Evolutionary conservation across 2,113 vertebrate species (phyloP).

Genomic region (Vulpes ferrilata): DNA sequence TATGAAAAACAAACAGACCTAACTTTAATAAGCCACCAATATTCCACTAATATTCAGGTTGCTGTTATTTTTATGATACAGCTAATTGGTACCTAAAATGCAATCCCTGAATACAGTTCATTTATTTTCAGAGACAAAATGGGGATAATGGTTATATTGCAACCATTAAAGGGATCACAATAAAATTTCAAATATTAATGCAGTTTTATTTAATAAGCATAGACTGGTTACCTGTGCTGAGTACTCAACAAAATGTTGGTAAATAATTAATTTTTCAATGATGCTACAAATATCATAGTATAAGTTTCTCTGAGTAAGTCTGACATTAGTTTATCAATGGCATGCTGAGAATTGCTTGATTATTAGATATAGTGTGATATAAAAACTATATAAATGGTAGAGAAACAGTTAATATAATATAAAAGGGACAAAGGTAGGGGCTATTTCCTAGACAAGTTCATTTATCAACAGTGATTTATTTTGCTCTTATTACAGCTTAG

Average conservation of each 20-base stretch:
- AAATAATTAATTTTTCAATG: slow-evolving; percentile 35
- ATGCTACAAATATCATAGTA: not conserved
- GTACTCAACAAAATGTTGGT: not conserved
- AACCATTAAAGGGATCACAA: not conserved
- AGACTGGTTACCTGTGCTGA: not conserved
- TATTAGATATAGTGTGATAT: not conserved
- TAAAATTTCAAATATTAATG: slow-evolving; percentile 42
- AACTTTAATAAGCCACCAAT: slow-evolving; percentile 21
- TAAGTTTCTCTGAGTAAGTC: not conserved
- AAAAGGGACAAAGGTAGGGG: not conserved
- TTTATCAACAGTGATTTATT: not conserved
- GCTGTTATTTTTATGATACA: slow-evolving; percentile 45
- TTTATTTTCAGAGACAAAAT: slow-evolving; percentile 3
- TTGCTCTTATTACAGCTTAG: not conserved
- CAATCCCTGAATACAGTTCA: slow-evolving; percentile 8
- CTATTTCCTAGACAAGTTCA: not conserved
- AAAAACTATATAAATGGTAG: slow-evolving; percentile 13
- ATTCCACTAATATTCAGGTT: not conserved
- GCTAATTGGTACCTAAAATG: slow-evolving; percentile 17
- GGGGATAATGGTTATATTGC: slow-evolving; percentile 9
- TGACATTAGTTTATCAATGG: not conserved
- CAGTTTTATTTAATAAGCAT: slow-evolving; percentile 49
- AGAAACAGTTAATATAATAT: not conserved
- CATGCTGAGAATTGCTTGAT: not conserved
- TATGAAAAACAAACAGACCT: slow-evolving; percentile 2